Evolutionary conservation across 2,113 vertebrate species (phyloP), one percentile per base, ranked within the genome.

Genomic region (Prochilodus magdalenae): DNA sequence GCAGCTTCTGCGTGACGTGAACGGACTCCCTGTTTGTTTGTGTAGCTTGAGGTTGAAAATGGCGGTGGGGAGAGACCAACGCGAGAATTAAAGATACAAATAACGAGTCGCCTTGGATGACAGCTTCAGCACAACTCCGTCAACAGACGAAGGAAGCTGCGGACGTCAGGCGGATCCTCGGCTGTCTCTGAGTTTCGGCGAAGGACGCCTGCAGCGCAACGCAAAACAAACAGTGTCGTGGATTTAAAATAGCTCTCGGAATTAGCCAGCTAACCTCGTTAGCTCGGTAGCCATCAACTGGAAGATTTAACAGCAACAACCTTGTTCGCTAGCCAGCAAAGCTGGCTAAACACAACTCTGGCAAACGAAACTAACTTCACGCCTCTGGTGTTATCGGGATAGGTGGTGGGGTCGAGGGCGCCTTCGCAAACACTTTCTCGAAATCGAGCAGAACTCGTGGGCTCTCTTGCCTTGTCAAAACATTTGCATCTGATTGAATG

Each of bases 1-100:
- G 81, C 69, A 72, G 47, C 81, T 60, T 77, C 51, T 62, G 70
- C 36, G 78, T 86, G 85, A 86, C 85, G 85, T 77, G 69, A 77
- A 65, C 81, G 78, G 79, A 69, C 80, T 78, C 85, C 87, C 91
- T 94, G 93, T 94, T 94, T 94, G 92, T 94, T 94, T 94, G 93
- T 94, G 93, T 94, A 86, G 85, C 60, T 83, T 90, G 89, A 92
- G 89, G 86, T 89, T 92, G 92, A 92, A 95, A 94, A 95, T 95
- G 94, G 94, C 94, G 94, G 92, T 93, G 94, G 89, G 89, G 89
- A 86, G 91, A 92, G 90, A 93, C 84, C 89, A 85, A 82, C 86
- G 89, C 88, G 87, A 92, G 84, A 90, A 92, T 85, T 92, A 83
- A 86, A 87, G 59, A 85, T 81, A 83, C 83, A 84, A 71, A 89